Percentiles rank a stretch among this genome's conserved stretches.
phyloP scores from a whole-genome alignment of 2,888 invertebrate genomes.

The Masnerella sp. region DNA sequence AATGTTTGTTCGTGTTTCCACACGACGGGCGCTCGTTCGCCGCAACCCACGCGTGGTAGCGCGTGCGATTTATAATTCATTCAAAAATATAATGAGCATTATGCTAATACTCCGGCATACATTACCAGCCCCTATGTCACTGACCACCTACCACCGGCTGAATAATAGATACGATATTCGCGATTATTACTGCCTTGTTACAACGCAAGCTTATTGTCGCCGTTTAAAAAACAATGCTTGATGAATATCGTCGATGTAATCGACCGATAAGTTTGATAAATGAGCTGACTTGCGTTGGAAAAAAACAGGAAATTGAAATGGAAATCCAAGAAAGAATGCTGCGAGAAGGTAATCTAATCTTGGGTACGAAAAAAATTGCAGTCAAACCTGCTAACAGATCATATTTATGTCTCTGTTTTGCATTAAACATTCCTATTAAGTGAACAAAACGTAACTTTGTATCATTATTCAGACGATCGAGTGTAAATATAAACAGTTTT shows the following conservation, averaged over 20 bases:
- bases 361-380: too few species aligned
- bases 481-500: too few species aligned
- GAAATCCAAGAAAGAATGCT: too few species aligned
- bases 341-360: too few species aligned
- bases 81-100: slow-evolving; percentile 69
- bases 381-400: too few species aligned
- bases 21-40: slow-evolving; percentile 42
- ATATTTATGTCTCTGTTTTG: too few species aligned
- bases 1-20: slow-evolving; percentile 48
- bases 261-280: slow-evolving; percentile 29
- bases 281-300: too few species aligned
- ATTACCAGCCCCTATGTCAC: slow-evolving; percentile 72
- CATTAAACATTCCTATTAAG: too few species aligned
- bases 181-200: slow-evolving; percentile 46
- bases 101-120: slow-evolving; percentile 70
- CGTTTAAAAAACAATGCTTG: slow-evolving; percentile 30
- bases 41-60: slow-evolving; percentile 48
- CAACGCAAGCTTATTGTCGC: slow-evolving; percentile 32
- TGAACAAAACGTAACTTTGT: too few species aligned
- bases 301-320: too few species aligned
- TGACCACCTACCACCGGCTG: slow-evolving; percentile 72
- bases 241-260: slow-evolving; percentile 29
- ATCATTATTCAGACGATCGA: too few species aligned
- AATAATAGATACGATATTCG: slow-evolving; percentile 64
- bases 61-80: slow-evolving; percentile 68